Base-by-base conservation (phyloP, 2,113 vertebrate genomes). In the Sclerurus mexicanus region DNA sequence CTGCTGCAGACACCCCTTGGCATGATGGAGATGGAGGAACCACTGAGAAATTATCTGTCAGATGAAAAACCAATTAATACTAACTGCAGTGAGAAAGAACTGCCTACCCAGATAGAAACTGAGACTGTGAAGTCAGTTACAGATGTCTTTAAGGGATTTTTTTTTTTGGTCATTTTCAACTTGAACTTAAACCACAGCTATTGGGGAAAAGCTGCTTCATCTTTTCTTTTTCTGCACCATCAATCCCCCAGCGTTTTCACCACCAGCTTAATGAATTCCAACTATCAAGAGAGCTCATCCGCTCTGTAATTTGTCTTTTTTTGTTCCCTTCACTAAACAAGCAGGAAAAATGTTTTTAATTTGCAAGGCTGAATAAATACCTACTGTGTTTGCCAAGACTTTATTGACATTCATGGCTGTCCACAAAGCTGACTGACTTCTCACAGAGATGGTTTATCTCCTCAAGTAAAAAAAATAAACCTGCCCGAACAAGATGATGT, bases 321-420 rank as follows among this genome's bases (percentile, higher is more conserved):
- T 95, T 96, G 93, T 93, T 95, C 95, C 69, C 80, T 84, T 94
- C 88, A 72, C 90, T 90, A 93, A 95, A 96, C 88, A 93, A 90
- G 90, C 76, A 90, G 60, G 88, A 93, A 91, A 96, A 96, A 93
- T 94, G 96, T 95, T 97, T 96, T 96, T 96, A 89, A 96, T 96
- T 96, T 96, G 90, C 95, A 94, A 96, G 80, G 92, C 90, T 95
- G 93, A 97, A 96, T 95, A 91, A 96, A 91, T 90, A 94, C 83
- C 76, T 93, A 59, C 90, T 87, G 60, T 46, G 88, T 92, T 90
- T 94, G 95, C 95, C 93, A 97, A 94, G 91, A 56, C 60, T 93
- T 94, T 93, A 93, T 71, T 96, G 93, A 95, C 93, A 94, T 92
- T 88, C 88, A 77, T 33, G 83, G 79, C 75, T 78, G 92, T 93